phyloP scores from a whole-genome alignment of 2,113 vertebrate species.

The Mastomys natalensis region DNA sequence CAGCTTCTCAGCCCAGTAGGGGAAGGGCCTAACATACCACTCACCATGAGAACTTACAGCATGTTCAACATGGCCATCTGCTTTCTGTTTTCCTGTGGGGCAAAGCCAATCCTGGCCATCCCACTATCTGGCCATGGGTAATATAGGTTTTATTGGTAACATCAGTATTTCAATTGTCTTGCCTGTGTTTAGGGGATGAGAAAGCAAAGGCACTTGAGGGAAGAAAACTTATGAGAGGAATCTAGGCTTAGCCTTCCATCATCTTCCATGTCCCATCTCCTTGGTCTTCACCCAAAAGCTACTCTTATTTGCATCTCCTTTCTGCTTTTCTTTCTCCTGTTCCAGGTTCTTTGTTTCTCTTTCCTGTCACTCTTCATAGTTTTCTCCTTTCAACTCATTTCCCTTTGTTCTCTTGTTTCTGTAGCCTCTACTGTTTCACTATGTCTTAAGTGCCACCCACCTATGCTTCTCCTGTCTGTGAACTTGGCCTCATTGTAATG shows the following conservation, averaged over 20 bases:
- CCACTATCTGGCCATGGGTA: neutral
- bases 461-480: no score
- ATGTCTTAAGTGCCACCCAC: neutral
- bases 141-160: neutral
- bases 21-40: neutral
- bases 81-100: neutral
- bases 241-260: neutral
- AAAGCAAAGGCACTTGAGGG: neutral
- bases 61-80: neutral
- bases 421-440: neutral
- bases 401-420: neutral
- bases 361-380: neutral
- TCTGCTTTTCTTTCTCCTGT: neutral
- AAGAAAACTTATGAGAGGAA: neutral
- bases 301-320: neutral
- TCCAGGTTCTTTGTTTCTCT: neutral
- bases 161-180: neutral
- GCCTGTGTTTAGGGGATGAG: slow-evolving; percentile 20
- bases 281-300: neutral
- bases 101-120: neutral
- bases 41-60: neutral
- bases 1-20: rapidly evolving
- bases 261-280: neutral
- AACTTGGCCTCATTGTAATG: neutral
- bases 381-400: neutral